Percentiles rank a stretch among this genome's conserved stretches.
phyloP scores from a whole-genome alignment of 2,113 vertebrate species.

The Morone saxatilis region DNA sequence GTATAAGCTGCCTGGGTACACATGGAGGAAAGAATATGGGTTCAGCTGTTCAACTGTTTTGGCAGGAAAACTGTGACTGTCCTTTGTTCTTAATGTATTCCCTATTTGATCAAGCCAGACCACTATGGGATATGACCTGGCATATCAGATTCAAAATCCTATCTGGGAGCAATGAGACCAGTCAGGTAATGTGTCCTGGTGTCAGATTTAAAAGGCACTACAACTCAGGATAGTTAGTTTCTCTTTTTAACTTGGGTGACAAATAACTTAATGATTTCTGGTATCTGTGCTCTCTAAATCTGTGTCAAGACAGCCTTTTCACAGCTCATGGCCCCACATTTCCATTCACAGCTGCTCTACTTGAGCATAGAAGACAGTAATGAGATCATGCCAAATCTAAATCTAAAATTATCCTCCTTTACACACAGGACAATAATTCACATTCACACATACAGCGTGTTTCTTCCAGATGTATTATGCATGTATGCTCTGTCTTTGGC shows the following conservation, averaged over 20 bases:
- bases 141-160: conserved; percentile 8
- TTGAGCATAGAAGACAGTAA: conserved; percentile 55
- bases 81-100: background rate
- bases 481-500: conserved; percentile 75
- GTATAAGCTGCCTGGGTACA: background rate
- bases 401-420: conserved; percentile 70
- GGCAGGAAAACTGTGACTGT: background rate
- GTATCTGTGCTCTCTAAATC: conserved; percentile 22
- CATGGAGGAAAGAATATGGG: background rate
- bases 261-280: conserved; percentile 19
- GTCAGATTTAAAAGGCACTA: background rate
- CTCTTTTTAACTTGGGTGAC: background rate
- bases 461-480: conserved; percentile 81
- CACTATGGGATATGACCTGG: background rate
- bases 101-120: conserved; percentile 1
- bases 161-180: conserved; percentile 7
- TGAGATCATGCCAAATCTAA: conserved; percentile 64
- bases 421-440: conserved; percentile 69
- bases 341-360: conserved; percentile 56
- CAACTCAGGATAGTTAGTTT: background rate
- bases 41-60: background rate
- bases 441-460: conserved; percentile 55
- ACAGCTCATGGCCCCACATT: conserved; percentile 41
- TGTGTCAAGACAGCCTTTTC: conserved; percentile 57
- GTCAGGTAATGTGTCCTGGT: background rate